These are phyloP conservation scores for Cliona cf. orientalis DNA, from an alignment of 37 sponge, comb jelly and placozoan species.

Conservation along the genomic window DNA sequence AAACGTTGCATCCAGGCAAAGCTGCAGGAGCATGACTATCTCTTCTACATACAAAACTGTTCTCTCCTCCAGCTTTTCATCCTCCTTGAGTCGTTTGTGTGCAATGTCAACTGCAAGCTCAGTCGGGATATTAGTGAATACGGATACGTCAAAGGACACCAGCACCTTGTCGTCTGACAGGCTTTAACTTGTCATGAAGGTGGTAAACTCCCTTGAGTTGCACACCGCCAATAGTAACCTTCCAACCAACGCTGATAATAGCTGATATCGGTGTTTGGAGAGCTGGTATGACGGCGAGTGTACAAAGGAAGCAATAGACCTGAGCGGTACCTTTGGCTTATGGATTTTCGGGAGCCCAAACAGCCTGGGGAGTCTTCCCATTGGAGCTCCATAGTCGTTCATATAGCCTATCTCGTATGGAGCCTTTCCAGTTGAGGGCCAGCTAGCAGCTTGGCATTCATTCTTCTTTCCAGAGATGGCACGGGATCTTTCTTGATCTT, in stretches of 20 bases:
- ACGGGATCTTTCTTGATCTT: constrained; percentile 18
- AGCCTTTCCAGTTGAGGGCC: neutral
- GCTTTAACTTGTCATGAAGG: neutral
- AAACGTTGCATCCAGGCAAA: too few relatives aligned
- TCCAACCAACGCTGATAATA: constrained; percentile 28
- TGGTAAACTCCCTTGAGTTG: constrained; percentile 15
- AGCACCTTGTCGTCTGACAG: constrained; percentile 1
- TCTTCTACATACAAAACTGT: too few relatives aligned
- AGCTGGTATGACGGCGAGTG: constrained; percentile 23
- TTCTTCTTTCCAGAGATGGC: constrained; percentile 32
- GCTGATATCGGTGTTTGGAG: constrained; percentile 1
- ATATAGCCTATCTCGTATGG: neutral
- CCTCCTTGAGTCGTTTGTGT: constrained; percentile 10
- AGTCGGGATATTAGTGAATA: constrained; percentile 20
- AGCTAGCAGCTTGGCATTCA: constrained; percentile 30
- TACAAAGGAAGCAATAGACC: constrained; percentile 26
- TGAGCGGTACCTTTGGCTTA: constrained; percentile 9
- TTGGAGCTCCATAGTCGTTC: constrained; percentile 22
- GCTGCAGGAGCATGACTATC: too few relatives aligned
- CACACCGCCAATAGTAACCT: neutral
- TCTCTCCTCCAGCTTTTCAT: too few relatives aligned
- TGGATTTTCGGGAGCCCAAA: constrained; percentile 42
- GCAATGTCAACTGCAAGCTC: constrained; percentile 16
- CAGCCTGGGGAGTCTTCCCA: constrained; percentile 26
- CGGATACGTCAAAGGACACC: constrained; percentile 31